Evolutionary conservation across 2,888 invertebrate genomes (phyloP).

Genomic region (Drosophila falleni): DNA sequence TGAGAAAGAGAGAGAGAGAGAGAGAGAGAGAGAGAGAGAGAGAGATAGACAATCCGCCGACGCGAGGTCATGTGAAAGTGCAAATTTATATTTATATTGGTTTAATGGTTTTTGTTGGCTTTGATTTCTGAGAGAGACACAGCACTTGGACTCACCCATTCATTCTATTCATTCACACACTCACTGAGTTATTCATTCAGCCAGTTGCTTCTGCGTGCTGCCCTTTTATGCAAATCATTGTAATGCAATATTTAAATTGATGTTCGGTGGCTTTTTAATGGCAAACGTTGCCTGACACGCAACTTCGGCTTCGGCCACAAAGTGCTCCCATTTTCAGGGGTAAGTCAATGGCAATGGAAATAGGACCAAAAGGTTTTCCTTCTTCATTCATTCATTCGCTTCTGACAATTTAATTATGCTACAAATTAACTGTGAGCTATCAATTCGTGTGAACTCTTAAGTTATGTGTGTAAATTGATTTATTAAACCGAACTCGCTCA

Average conservation of each 20-base stretch:
- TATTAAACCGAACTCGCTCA: neutral
- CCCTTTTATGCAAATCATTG: constrained; percentile 78
- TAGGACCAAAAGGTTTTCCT: constrained; percentile 23
- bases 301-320: constrained; percentile 49
- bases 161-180: constrained; percentile 21
- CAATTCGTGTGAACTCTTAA: constrained; percentile 39
- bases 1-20: neutral
- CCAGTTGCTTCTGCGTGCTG: constrained; percentile 46
- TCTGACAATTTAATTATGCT: constrained; percentile 55
- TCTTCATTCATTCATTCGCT: constrained; percentile 5
- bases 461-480: constrained; percentile 9
- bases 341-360: constrained; percentile 17
- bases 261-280: constrained; percentile 77
- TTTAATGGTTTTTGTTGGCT: constrained; percentile 63
- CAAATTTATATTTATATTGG: constrained; percentile 80
- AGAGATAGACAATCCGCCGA: constrained; percentile 8
- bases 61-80: constrained; percentile 79
- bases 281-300: constrained; percentile 56
- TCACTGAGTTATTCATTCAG: constrained; percentile 26
- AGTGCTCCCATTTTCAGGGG: constrained; percentile 35
- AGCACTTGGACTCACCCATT: constrained; percentile 37
- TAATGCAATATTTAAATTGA: constrained; percentile 82
- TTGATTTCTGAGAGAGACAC: constrained; percentile 58
- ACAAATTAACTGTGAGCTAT: constrained; percentile 29
- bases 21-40: constrained; percentile 21